These are phyloP conservation scores for Mechanitis messenoides DNA, from an alignment of 2,888 invertebrate genomes.

Conservation along the genomic window DNA sequence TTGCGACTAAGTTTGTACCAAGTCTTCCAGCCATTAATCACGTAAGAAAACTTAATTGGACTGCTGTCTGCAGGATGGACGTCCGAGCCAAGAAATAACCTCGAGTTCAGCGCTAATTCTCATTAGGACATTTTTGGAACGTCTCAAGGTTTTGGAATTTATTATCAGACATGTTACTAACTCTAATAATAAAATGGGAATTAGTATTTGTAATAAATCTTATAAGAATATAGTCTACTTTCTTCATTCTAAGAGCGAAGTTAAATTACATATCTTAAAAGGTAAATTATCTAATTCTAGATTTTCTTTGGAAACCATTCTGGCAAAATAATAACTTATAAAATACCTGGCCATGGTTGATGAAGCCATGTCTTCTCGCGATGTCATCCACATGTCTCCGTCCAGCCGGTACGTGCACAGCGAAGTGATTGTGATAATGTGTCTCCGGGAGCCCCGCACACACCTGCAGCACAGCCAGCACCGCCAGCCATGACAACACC, in stretches of 20 bases:
- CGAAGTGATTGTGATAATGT: slow-evolving; percentile 89
- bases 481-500: slow-evolving; percentile 59
- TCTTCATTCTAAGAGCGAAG: too few relatives aligned
- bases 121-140: slow-evolving; percentile 17
- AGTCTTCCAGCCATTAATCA: slow-evolving; percentile 57
- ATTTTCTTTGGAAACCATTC: too few relatives aligned
- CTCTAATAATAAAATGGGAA: not conserved
- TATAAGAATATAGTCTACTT: too few relatives aligned
- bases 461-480: slow-evolving; percentile 44
- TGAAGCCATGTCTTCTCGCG: slow-evolving; percentile 90
- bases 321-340: not conserved
- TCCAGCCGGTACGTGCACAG: slow-evolving; percentile 88
- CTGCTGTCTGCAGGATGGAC: slow-evolving; percentile 46
- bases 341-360: slow-evolving; percentile 91
- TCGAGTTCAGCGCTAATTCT: slow-evolving; percentile 22
- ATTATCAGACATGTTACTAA: slow-evolving; percentile 1
- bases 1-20: slow-evolving; percentile 17
- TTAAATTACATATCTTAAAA: too few relatives aligned
- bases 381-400: slow-evolving; percentile 83
- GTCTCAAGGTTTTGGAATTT: slow-evolving; percentile 3
- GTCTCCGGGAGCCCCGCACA: slow-evolving; percentile 54
- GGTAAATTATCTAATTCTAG: too few relatives aligned
- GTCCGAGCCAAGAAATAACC: slow-evolving; percentile 36
- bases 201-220: too few relatives aligned
- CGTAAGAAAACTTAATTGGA: slow-evolving; percentile 64